phyloP scores from a whole-genome alignment of 2,113 vertebrate species.

The Podilymbus podiceps region DNA sequence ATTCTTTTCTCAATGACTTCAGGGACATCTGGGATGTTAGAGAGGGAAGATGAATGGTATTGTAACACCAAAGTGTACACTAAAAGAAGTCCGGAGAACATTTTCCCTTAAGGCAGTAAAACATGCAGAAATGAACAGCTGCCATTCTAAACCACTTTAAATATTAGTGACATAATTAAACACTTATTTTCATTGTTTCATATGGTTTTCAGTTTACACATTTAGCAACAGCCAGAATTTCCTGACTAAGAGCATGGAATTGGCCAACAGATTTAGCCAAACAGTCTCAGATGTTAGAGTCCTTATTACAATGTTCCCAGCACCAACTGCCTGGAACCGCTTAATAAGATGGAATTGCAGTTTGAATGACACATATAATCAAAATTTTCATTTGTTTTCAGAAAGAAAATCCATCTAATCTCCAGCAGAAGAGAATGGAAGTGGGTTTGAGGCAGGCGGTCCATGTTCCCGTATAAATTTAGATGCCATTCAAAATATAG shows the following conservation, averaged over 20 bases:
- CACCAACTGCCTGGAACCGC: slow-evolving; percentile 36
- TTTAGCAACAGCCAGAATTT: neutral
- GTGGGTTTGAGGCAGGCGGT: neutral
- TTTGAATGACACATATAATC: slow-evolving; percentile 49
- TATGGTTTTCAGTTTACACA: slow-evolving; percentile 1
- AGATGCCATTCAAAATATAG: slow-evolving; percentile 5
- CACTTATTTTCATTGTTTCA: neutral
- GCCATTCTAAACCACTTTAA: neutral
- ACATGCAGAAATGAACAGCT: neutral
- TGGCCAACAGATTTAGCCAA: slow-evolving; percentile 19
- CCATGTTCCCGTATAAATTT: slow-evolving; percentile 10
- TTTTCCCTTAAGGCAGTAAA: neutral
- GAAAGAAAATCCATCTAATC: slow-evolving; percentile 23
- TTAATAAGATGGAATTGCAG: slow-evolving; percentile 44
- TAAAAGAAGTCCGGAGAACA: neutral
- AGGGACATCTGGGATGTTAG: neutral
- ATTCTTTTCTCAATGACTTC: neutral
- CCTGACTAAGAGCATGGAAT: neutral
- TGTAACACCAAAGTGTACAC: neutral
- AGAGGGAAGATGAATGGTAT: neutral
- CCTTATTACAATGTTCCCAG: neutral
- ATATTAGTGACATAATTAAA: neutral
- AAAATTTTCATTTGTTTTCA: slow-evolving; percentile 50
- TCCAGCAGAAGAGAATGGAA: slow-evolving; percentile 21
- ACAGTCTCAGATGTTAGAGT: neutral